A percentile compares a stretch with the other conserved stretches of the same genome.
phyloP scores from a whole-genome alignment of 2,113 vertebrate genomes.

The Rhinogobius similis region DNA sequence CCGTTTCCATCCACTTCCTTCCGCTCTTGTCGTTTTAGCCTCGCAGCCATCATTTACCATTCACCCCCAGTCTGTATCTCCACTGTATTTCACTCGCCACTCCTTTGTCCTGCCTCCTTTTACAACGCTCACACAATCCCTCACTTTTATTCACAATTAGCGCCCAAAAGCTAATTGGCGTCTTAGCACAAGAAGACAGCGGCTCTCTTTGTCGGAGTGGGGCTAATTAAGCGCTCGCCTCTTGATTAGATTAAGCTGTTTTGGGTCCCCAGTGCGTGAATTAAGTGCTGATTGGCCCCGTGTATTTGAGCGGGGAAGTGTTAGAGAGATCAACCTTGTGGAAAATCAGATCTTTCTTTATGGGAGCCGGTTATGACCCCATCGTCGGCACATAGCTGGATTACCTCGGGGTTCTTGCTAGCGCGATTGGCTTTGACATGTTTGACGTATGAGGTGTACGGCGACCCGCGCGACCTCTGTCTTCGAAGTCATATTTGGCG shows the following conservation, averaged over 20 bases:
- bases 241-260: conserved; percentile 78
- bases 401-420: conserved; percentile 66
- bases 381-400: conserved; percentile 63
- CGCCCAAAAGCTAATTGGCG: conserved; percentile 69
- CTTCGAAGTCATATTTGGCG: conserved; percentile 64
- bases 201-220: conserved; percentile 71
- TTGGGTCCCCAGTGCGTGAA: conserved; percentile 65
- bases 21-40: not conserved
- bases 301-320: conserved; percentile 63
- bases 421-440: conserved; percentile 66
- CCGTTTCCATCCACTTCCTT: not conserved
- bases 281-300: conserved; percentile 68
- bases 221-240: conserved; percentile 75
- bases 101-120: not conserved
- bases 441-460: conserved; percentile 72
- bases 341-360: conserved; percentile 71
- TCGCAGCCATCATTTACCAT: not conserved
- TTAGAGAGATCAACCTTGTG: conserved; percentile 73
- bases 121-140: not conserved
- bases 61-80: not conserved
- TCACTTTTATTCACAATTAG: conserved; percentile 8
- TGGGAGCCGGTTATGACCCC: conserved; percentile 64
- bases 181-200: conserved; percentile 70
- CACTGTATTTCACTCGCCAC: not conserved
- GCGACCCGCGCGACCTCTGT: conserved; percentile 58